Percentiles rank a stretch among this genome's conserved stretches.
These are phyloP conservation scores for Emydoidea blandingii DNA, from an alignment of 2,797 vertebrate species.

Conservation along the genomic window DNA sequence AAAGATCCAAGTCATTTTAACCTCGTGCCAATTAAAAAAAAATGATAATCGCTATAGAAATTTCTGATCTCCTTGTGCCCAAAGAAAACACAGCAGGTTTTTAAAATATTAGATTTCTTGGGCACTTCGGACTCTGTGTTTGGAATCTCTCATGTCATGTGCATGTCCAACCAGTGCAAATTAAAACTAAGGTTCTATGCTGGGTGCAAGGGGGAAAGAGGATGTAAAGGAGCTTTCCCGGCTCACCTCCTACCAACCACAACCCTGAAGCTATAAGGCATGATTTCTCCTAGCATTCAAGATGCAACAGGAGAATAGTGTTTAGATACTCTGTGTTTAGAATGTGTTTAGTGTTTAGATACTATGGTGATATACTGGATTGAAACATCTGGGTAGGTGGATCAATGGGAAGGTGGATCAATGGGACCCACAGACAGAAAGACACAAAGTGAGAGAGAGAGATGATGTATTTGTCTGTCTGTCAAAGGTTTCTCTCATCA, in stretches of 20 bases:
- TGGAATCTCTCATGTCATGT: accelerated
- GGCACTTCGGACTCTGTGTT: neutral
- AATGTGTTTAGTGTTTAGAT: neutral
- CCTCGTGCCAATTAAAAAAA: neutral
- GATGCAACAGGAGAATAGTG: neutral
- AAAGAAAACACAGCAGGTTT: neutral
- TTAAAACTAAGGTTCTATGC: neutral
- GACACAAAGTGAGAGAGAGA: no score
- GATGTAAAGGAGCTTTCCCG: neutral
- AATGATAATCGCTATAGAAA: neutral
- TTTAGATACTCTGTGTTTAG: no score
- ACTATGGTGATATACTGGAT: neutral
- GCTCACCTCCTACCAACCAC: neutral
- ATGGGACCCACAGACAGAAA: neutral
- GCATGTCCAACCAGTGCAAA: neutral
- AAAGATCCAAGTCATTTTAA: neutral
- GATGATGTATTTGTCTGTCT: neutral
- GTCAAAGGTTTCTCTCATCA: accelerated
- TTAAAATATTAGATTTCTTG: neutral
- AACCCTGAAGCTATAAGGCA: neutral
- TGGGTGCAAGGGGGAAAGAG: accelerated
- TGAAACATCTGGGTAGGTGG: neutral
- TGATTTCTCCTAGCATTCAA: neutral
- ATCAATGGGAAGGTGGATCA: neutral
- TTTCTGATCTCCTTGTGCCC: accelerated